Evolutionary conservation across 2,113 vertebrate species (phyloP).

Genomic region (Anolis carolinensis): DNA sequence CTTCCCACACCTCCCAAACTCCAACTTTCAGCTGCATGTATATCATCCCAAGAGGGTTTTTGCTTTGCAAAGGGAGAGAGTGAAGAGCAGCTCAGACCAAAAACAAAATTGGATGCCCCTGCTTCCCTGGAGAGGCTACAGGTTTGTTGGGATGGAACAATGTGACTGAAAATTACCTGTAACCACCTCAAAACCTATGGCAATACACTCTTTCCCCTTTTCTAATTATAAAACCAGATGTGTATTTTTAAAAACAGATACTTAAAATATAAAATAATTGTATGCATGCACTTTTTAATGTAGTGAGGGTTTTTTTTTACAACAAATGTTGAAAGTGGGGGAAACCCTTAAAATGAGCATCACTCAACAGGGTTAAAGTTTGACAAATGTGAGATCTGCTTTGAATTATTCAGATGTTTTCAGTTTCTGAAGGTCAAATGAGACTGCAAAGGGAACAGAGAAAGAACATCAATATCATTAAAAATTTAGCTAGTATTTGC

Average conservation of each 20-base stretch:
- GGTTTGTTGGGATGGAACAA: no score
- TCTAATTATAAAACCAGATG: background rate
- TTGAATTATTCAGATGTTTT: slow-evolving; percentile 79
- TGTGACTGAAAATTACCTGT: background rate
- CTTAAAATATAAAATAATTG: slow-evolving; percentile 46
- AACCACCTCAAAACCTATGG: background rate
- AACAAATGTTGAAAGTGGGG: slow-evolving; percentile 26
- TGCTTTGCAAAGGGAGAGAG: no score
- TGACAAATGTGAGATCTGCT: slow-evolving; percentile 58
- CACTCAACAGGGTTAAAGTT: slow-evolving; percentile 64
- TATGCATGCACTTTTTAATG: background rate
- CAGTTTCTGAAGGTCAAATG: slow-evolving; percentile 73
- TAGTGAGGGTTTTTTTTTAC: background rate
- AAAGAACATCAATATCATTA: slow-evolving; percentile 69
- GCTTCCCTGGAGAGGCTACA: no score
- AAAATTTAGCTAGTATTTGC: slow-evolving; percentile 77
- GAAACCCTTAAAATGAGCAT: slow-evolving; percentile 28
- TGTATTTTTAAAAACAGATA: slow-evolving; percentile 23
- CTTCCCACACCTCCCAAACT: no score
- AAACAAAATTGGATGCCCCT: no score
- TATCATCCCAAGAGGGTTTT: no score
- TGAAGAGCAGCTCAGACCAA: no score
- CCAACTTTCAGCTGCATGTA: no score
- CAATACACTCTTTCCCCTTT: background rate
- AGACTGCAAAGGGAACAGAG: slow-evolving; percentile 48